A percentile compares a stretch with the other conserved stretches of the same genome.
phyloP scores from a whole-genome alignment of 2,888 invertebrate species.

The Eudasyphora cyanicolor region DNA sequence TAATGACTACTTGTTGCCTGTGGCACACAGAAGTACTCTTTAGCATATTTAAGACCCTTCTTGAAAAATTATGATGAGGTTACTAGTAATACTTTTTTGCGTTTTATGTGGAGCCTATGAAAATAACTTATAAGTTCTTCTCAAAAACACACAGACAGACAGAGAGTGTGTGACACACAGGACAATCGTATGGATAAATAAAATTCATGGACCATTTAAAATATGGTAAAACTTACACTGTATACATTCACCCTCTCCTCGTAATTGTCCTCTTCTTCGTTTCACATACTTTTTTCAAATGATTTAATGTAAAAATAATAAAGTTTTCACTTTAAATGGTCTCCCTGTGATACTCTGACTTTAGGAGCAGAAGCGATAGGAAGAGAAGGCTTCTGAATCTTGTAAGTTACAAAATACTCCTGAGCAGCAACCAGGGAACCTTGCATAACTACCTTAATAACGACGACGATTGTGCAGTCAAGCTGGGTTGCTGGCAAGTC shows the following conservation, averaged over 20 bases:
- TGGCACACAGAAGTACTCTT: too few relatives aligned
- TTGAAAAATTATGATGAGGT: neutral
- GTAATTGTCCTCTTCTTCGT: neutral
- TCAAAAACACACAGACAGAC: neutral
- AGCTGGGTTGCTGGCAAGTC: neutral
- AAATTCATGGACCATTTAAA: conserved; percentile 24
- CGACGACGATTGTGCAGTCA: neutral
- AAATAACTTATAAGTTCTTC: conserved; percentile 17
- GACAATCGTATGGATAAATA: neutral
- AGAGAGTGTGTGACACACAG: conserved; percentile 6
- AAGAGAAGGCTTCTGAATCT: too few relatives aligned
- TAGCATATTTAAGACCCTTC: too few relatives aligned
- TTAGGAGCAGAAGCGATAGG: neutral
- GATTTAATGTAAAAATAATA: conserved; percentile 16
- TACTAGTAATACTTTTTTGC: neutral
- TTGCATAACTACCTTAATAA: neutral
- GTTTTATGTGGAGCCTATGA: conserved; percentile 32
- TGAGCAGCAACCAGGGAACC: neutral
- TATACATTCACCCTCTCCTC: neutral
- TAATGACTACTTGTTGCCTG: too few relatives aligned
- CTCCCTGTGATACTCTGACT: neutral
- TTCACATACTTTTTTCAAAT: neutral
- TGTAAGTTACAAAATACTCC: neutral
- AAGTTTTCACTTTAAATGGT: conserved; percentile 28
- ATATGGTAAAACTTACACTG: neutral